Evolutionary conservation across 2,797 vertebrate species (phyloP).

Genomic region (Geotrypetes seraphini): DNA sequence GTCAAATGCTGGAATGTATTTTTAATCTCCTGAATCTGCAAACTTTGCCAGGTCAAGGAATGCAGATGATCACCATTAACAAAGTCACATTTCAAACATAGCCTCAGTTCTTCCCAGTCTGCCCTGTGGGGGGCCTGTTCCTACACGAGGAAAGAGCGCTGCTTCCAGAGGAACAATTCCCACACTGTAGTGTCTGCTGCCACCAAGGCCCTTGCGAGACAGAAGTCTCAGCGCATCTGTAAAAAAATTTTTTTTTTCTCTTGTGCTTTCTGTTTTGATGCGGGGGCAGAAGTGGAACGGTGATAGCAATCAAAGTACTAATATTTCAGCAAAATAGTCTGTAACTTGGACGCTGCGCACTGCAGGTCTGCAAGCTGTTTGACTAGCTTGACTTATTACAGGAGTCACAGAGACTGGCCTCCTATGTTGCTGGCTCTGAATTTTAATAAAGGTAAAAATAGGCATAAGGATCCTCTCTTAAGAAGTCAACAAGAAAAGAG

Average conservation of each 20-base stretch:
- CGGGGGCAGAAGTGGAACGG: background rate
- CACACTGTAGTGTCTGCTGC: constrained; percentile 17
- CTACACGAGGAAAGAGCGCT: constrained; percentile 30
- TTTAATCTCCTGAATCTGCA: constrained; percentile 62
- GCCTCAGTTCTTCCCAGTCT: constrained; percentile 32
- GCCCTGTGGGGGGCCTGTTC: constrained; percentile 29
- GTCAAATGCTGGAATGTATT: constrained; percentile 57
- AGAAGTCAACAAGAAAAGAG: no score
- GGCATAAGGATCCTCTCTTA: no score
- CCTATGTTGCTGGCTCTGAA: no score
- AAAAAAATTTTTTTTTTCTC: no score
- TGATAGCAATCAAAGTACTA: background rate
- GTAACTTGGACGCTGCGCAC: no score
- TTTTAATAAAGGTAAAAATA: no score
- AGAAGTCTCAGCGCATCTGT: constrained; percentile 5
- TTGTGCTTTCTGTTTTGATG: no score
- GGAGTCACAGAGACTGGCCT: no score
- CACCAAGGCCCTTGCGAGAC: constrained; percentile 23
- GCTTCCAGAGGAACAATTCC: constrained; percentile 34
- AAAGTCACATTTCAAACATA: constrained; percentile 39
- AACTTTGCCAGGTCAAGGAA: constrained; percentile 52
- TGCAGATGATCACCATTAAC: constrained; percentile 44
- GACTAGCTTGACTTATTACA: no score
- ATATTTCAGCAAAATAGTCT: constrained; percentile 7
- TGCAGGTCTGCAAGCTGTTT: no score